Percentiles rank a stretch among this genome's conserved stretches.
These are phyloP conservation scores for Eriosoma lanigerum DNA, from an alignment of 1,140 invertebrate species.

Conservation along the genomic window DNA sequence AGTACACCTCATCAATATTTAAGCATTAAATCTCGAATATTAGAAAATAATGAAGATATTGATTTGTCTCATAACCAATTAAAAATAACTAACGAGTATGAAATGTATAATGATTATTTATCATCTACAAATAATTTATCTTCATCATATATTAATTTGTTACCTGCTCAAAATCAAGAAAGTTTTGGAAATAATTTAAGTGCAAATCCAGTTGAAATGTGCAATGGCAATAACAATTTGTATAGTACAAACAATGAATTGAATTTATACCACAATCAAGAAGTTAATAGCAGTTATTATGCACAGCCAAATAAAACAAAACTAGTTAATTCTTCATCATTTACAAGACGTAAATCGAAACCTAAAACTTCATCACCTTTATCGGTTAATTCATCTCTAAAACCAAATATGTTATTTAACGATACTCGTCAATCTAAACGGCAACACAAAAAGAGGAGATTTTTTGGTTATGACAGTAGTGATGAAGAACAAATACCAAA, in stretches of 20 bases:
- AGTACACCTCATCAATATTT: neutral
- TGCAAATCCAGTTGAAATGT: neutral
- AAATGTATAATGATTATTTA: neutral
- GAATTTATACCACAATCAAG: constrained; percentile 39
- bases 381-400: neutral
- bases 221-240: constrained; percentile 26
- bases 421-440: constrained; percentile 63
- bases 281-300: neutral
- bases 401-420: neutral
- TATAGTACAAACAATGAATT: constrained; percentile 50
- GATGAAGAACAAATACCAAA: constrained; percentile 63
- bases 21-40: neutral
- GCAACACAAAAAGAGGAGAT: constrained; percentile 75
- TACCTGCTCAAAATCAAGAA: neutral
- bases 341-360: constrained; percentile 46
- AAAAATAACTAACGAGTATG: neutral
- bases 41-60: neutral
- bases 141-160: neutral
- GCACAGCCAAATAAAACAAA: neutral
- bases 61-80: neutral
- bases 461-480: constrained; percentile 82
- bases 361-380: constrained; percentile 52
- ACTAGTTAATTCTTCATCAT: constrained; percentile 1
- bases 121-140: neutral
- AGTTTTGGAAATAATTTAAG: constrained; percentile 4